A percentile compares a stretch with the other conserved stretches of the same genome.
These are phyloP conservation scores for Radopholus similis DNA, from an alignment of 1,140 invertebrate genomes.

Conservation along the genomic window DNA sequence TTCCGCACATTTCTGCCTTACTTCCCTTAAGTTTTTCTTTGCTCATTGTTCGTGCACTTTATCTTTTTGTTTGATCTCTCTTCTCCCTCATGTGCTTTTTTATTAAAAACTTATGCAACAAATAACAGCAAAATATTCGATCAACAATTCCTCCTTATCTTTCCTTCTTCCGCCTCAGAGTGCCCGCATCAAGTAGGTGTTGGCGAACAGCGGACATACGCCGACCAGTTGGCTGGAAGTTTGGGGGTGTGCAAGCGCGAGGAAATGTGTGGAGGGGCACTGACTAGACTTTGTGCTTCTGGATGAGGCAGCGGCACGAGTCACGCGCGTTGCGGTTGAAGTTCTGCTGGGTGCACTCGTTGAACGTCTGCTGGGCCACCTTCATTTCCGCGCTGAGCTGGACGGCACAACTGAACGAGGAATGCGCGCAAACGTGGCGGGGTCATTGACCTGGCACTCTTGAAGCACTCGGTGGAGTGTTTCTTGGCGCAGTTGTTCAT, in stretches of 20 bases:
- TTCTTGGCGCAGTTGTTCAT: conserved; percentile 17
- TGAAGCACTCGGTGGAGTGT: conserved; percentile 5
- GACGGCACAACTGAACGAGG: conserved; percentile 5
- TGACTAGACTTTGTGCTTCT: neutral
- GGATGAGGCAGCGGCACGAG: conserved; percentile 4
- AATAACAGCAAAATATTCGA: no score
- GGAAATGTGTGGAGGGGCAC: neutral
- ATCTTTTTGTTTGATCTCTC: no score
- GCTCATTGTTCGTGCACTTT: no score
- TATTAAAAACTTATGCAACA: no score
- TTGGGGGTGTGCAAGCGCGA: neutral
- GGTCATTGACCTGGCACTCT: neutral
- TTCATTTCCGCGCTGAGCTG: neutral
- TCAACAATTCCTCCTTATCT: no score
- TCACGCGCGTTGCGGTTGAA: neutral
- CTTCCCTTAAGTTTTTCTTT: no score
- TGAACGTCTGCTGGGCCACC: neutral
- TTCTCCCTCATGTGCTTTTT: no score
- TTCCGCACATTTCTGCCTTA: no score
- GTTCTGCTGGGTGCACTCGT: conserved; percentile 10
- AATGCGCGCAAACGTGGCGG: neutral
- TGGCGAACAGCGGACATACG: conserved; percentile 1
- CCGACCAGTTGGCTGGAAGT: conserved; percentile 13
- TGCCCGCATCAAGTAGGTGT: conserved; percentile 10
- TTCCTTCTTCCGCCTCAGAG: no score